Evolutionary conservation across 2,797 vertebrate species (phyloP), one percentile per base, ranked within the genome.

Genomic region (Apogon talboti): DNA sequence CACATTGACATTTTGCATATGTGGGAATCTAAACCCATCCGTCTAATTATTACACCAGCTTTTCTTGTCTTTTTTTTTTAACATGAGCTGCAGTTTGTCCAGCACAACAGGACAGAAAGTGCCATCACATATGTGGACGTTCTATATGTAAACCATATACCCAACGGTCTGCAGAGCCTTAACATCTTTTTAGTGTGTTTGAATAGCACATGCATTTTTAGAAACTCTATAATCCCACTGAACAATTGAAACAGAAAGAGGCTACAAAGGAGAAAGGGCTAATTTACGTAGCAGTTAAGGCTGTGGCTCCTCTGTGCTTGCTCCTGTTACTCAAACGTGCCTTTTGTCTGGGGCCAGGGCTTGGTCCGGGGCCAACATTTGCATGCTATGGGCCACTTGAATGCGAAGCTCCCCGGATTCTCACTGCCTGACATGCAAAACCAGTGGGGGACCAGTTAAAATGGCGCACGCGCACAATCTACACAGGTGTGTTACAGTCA

Each of bases 351-450:
- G 63, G 66, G 42, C 67, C 59, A 74, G 76, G 87, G 84, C 80
- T 84, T 81, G 78, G 87, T 86, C 80, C 53, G 53, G 79, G 73
- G 59, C 71, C 66, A 67, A 41, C 21, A 92, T 94, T 95, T 95
- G 93, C 94, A 95, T 95, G 83, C 70, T 60, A 83, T 88, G 91
- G 91, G 86, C 90, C 87, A 90, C 91, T 91, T 93, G 89, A 93
- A 93, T 93, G 82, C 52, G 84, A 80, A 89, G 85, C 72, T 77
- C 72, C 53, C 91, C 77, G 85, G 92, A 92, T 91, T 93, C 80
- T 92, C 90, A 92, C 86, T 93, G 85, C 83, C 92, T 92, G 88
- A 78, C 92, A 94, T 94, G 94, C 93, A 94, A 94, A 95, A 92
- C 85, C 68, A 74, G 88, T 53, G 87, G 90, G 71, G 81, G 89